A percentile compares a stretch with the other conserved stretches of the same genome.
Conservation (phyloP, 2,113 vertebrate genomes). For the Mirza zaza region DNA sequence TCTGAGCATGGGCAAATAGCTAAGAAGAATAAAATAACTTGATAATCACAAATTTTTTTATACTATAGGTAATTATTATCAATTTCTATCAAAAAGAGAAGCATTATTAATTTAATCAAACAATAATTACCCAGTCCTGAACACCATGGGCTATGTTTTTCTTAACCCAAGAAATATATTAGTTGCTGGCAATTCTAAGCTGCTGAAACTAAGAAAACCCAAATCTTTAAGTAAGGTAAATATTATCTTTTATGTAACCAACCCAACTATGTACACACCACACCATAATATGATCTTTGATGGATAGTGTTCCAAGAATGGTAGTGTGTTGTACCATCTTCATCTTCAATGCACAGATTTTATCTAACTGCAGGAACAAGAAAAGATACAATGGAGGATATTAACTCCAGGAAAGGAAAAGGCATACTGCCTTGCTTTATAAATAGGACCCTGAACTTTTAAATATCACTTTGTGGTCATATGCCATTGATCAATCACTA, state of each 20-base stretch:
- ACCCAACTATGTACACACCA: neutral
- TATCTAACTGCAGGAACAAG: neutral
- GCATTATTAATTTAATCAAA: neutral
- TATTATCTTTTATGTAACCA: neutral
- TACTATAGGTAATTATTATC: neutral
- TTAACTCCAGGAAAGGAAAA: neutral
- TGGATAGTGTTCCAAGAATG: neutral
- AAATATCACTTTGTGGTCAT: neutral
- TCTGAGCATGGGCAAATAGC: neutral
- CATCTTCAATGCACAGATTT: neutral
- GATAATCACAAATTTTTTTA: neutral
- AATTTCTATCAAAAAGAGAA: neutral
- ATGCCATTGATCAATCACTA: neutral
- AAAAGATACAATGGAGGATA: neutral
- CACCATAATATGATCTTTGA: neutral
- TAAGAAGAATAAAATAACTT: neutral
- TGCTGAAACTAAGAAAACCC: neutral
- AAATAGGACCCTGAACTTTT: neutral
- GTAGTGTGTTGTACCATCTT: neutral
- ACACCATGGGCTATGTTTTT: neutral
- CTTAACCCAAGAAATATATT: neutral
- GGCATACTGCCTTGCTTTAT: neutral
- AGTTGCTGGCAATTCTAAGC: neutral
- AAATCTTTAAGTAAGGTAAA: neutral
- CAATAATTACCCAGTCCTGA: neutral